Evolutionary conservation across 2,113 vertebrate genomes (phyloP).

Genomic region (Phalacrocorax carbo): DNA sequence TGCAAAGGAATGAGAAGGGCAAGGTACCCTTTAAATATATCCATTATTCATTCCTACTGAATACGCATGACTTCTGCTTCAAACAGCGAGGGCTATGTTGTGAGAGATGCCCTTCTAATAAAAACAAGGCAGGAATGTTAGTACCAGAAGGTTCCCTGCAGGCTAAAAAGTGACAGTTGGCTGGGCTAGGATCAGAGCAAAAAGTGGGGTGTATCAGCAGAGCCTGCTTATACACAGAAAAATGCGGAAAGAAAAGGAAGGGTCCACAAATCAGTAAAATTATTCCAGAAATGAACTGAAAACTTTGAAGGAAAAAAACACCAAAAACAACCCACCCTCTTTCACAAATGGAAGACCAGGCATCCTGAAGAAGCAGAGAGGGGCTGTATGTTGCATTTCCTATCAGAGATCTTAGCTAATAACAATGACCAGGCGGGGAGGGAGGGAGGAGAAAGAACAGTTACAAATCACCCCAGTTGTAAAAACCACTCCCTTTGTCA

Average conservation of each 20-base stretch:
- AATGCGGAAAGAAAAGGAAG: neutral
- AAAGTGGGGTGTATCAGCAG: conserved; percentile 31
- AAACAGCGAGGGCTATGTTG: conserved; percentile 54
- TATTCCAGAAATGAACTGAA: neutral
- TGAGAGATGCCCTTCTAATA: conserved; percentile 65
- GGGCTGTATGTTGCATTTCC: neutral
- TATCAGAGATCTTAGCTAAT: neutral
- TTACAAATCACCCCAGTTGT: conserved; percentile 20
- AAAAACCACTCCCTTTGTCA: conserved; percentile 15
- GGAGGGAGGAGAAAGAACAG: neutral
- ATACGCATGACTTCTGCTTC: conserved; percentile 58
- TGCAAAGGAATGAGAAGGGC: conserved; percentile 46
- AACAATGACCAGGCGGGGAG: neutral
- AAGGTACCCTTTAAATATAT: conserved; percentile 65
- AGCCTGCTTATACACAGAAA: neutral
- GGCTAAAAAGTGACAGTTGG: conserved; percentile 64
- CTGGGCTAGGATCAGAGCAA: conserved; percentile 27
- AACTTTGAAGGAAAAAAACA: neutral
- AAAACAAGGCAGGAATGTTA: conserved; percentile 62
- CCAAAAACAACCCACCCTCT: too few relatives aligned
- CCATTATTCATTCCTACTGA: conserved; percentile 68
- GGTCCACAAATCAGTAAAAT: neutral
- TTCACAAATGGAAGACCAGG: neutral
- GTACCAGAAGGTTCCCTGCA: conserved; percentile 70
- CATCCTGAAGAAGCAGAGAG: neutral